Percentiles rank a stretch among this genome's conserved stretches.
These are phyloP conservation scores for Gastracanthus pulcherrimus DNA, from an alignment of 2,888 invertebrate genomes.

Conservation along the genomic window DNA sequence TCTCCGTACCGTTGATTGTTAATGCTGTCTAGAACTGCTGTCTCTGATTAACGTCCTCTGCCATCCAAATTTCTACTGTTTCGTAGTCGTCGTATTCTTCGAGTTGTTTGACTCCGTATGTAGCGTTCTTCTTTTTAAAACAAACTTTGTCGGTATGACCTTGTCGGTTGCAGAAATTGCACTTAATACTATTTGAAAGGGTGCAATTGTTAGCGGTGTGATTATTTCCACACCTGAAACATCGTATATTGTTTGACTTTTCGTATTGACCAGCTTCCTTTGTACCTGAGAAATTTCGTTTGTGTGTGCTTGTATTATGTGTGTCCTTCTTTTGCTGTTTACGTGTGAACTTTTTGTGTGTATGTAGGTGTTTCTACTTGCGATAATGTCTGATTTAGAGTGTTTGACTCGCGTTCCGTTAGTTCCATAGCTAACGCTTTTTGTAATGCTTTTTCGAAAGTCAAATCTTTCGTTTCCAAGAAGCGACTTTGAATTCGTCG, in stretches of 20 bases:
- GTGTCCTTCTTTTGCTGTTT: too few species aligned
- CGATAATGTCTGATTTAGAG: background rate
- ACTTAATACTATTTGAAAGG: too few species aligned
- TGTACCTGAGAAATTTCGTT: background rate
- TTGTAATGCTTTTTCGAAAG: background rate
- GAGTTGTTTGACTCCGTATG: background rate
- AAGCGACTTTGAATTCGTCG: background rate
- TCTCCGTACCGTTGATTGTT: too few species aligned
- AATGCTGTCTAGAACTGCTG: background rate
- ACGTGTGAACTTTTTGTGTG: background rate
- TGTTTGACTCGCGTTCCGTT: background rate
- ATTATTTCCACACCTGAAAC: too few species aligned
- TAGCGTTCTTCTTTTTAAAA: background rate
- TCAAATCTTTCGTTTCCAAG: background rate
- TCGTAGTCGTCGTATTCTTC: too few species aligned
- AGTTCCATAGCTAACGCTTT: background rate
- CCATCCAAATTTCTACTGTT: background rate
- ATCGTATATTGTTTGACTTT: too few species aligned
- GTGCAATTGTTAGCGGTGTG: too few species aligned
- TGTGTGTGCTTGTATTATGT: background rate
- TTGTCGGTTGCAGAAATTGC: too few species aligned
- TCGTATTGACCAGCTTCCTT: background rate
- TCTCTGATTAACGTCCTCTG: background rate
- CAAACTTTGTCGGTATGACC: too few species aligned
- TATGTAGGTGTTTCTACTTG: background rate